phyloP scores from a whole-genome alignment of 2,797 vertebrate species.

The Denticeps clupeoides region DNA sequence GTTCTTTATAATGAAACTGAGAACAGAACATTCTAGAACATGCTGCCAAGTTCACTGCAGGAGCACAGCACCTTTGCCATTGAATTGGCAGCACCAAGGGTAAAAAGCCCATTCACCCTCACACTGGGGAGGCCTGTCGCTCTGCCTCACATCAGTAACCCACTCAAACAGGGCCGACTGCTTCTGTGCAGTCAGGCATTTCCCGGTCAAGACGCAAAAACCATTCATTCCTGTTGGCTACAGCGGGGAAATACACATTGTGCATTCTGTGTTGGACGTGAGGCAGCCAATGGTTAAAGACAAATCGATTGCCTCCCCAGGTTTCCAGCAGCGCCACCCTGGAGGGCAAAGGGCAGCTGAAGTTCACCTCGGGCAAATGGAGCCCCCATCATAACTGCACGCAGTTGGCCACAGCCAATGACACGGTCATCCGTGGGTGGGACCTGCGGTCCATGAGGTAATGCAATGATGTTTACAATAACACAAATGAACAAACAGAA shows the following conservation, averaged over 20 bases:
- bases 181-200: constrained; percentile 1
- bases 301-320: too few relatives aligned
- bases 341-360: constrained; percentile 92
- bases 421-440: constrained; percentile 85
- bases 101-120: constrained; percentile 3
- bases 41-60: constrained; percentile 5
- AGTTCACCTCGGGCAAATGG: constrained; percentile 88
- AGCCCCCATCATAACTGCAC: constrained; percentile 93
- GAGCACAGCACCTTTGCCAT: constrained; percentile 2
- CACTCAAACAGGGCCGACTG: not conserved
- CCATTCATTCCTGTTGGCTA: too few relatives aligned
- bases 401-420: constrained; percentile 88
- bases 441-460: constrained; percentile 91
- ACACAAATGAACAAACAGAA: too few relatives aligned
- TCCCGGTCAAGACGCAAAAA: too few relatives aligned
- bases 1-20: not conserved
- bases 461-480: too few relatives aligned
- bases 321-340: constrained; percentile 74
- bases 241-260: too few relatives aligned
- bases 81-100: constrained; percentile 10
- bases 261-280: not conserved
- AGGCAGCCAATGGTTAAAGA: too few relatives aligned
- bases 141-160: constrained; percentile 12
- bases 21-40: not conserved
- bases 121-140: not conserved